Base-by-base conservation (phyloP, 2,113 vertebrate genomes). In the Eurystomus gularis region DNA sequence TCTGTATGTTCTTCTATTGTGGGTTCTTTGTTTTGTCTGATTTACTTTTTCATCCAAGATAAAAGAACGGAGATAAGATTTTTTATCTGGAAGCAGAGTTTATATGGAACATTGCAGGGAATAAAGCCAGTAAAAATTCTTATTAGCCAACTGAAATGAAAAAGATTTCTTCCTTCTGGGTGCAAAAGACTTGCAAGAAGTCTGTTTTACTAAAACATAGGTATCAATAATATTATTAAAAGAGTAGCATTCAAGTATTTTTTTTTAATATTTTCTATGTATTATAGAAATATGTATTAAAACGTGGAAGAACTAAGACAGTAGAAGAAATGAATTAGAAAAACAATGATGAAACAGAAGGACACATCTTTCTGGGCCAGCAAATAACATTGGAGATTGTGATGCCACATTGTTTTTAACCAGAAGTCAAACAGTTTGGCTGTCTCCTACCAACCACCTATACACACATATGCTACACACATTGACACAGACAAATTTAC, bases 91-190 rank as follows among this genome's bases (percentile, higher is more conserved):
- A 95, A 72, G 24, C 21, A 76, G 25, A 68, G 8, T 76, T 86
- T 83, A 60, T 68, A 70, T 19, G 19, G 31, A 75, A 15, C 46
- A 29, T 26, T 85, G 15, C 39, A 78, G 31, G 29, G 57, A 92
- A 77, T 23, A 90, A 82, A 81, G 46, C 52, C 60, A 85, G 11
- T 91, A 79, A 90, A 82, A 92, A 48, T 55, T 62, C 23, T 78
- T 57, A 90, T 55, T 82, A 79, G 33, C 29, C 51, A 69, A 77
- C 11, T 69, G 78, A 85, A 88, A 66, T 24, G 11, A 24, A 78
- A 82, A 78, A 5, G 4, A 65, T 69, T 77, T 88, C 9, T 75
- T 69, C 18, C 40, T 84, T 81, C 48, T 69, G 21, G 11, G 17
- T 73, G 35, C 13, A 70, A 87, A 46, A 73, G 42, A 51, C 19